These are phyloP conservation scores for Bagarius yarrelli DNA, from an alignment of 2,113 vertebrate genomes.

Conservation along the genomic window DNA sequence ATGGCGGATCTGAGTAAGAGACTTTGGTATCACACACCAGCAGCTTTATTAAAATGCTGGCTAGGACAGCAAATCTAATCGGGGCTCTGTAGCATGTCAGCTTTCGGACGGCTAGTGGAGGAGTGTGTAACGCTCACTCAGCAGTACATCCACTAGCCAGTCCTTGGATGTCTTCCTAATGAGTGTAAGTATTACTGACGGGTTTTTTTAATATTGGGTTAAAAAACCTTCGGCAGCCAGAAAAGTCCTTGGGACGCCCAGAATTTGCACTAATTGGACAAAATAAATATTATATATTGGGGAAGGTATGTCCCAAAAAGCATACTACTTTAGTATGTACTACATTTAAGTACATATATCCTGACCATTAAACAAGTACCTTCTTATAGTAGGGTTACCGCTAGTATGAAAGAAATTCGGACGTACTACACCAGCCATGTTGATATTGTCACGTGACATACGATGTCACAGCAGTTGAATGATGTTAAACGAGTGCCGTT, in stretches of 20 bases:
- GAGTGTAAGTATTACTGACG: constrained; percentile 2
- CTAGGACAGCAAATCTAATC: constrained; percentile 19
- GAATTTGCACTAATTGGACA: constrained; percentile 1
- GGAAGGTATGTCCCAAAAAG: no score
- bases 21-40: not conserved
- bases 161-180: not conserved
- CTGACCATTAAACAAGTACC: no score
- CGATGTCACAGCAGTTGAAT: no score
- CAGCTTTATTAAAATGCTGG: constrained; percentile 27
- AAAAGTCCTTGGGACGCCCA: not conserved
- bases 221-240: not conserved
- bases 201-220: not conserved
- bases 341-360: no score
- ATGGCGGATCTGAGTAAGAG: not conserved
- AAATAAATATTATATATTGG: not conserved
- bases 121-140: constrained; percentile 3
- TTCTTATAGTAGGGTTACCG: no score
- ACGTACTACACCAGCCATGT: no score
- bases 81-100: constrained; percentile 21
- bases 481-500: no score
- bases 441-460: no score
- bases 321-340: no score
- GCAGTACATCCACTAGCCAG: not conserved
- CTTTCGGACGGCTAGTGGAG: not conserved
- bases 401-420: no score